Conservation (phyloP, 2,113 vertebrate species). For the Pipra filicauda region DNA sequence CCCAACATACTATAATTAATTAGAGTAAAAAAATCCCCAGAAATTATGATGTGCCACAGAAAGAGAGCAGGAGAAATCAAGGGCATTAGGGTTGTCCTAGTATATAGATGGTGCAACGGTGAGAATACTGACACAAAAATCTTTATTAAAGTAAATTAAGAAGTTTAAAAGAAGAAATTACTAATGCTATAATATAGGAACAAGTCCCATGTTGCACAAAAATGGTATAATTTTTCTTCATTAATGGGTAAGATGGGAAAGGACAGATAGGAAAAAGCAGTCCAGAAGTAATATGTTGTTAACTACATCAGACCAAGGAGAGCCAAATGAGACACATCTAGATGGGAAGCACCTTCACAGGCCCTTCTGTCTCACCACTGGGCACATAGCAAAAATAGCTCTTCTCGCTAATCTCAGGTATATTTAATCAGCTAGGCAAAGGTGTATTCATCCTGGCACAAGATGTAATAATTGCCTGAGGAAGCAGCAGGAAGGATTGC, state of each 20-base stretch:
- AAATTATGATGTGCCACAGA: constrained; percentile 9
- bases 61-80: constrained; percentile 36
- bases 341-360: not conserved
- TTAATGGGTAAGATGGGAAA: constrained; percentile 12
- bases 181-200: not conserved
- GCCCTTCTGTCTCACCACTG: not conserved
- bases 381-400: not conserved
- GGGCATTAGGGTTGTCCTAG: constrained; percentile 1
- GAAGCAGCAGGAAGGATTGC: not conserved
- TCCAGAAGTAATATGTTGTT: not conserved
- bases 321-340: not conserved
- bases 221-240: constrained; percentile 4
- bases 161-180: constrained; percentile 26
- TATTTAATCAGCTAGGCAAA: not conserved
- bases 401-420: not conserved
- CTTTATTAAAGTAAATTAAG: constrained; percentile 35
- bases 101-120: not conserved
- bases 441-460: not conserved
- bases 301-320: not conserved
- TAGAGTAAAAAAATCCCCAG: not conserved
- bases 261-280: not conserved
- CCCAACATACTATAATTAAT: constrained; percentile 13
- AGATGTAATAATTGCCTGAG: not conserved
- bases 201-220: constrained; percentile 12
- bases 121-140: not conserved